A percentile compares a stretch with the other conserved stretches of the same genome.
Conservation (phyloP, 1,140 invertebrate species). For the Drosophila santomea region DNA sequence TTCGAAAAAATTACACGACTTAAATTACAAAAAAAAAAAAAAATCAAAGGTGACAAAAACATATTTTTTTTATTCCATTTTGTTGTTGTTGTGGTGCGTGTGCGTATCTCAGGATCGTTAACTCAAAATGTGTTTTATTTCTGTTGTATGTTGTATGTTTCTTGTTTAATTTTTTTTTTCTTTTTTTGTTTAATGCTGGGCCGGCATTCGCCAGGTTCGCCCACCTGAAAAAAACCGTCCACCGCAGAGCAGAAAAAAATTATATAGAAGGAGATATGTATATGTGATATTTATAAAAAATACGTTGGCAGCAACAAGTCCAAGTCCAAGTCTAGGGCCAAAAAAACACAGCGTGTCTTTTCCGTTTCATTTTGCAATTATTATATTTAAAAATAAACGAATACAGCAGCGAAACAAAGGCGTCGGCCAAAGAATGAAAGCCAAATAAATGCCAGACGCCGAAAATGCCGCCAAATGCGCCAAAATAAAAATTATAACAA, state of each 20-base stretch:
- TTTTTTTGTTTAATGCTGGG: constrained; percentile 36
- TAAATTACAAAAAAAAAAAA: constrained; percentile 11
- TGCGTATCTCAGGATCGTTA: constrained; percentile 54
- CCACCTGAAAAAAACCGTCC: constrained; percentile 56
- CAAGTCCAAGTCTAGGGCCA: constrained; percentile 75
- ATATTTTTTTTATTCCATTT: constrained; percentile 21
- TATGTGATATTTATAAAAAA: constrained; percentile 44
- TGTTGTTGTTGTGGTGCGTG: constrained; percentile 50
- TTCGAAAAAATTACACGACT: constrained; percentile 24
- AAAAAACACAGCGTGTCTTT: constrained; percentile 42
- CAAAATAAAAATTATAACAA: constrained; percentile 7
- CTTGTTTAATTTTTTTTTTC: constrained; percentile 6
- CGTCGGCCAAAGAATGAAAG: constrained; percentile 49
- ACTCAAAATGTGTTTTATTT: constrained; percentile 37
- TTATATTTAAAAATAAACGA: constrained; percentile 59
- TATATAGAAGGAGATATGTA: constrained; percentile 8
- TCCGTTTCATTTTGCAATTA: constrained; percentile 58
- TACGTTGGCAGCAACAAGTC: constrained; percentile 52
- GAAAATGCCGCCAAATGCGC: constrained; percentile 39
- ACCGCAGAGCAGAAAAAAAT: constrained; percentile 14
- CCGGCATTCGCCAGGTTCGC: constrained; percentile 64
- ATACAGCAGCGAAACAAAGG: constrained; percentile 35
- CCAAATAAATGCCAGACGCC: constrained; percentile 65
- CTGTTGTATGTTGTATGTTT: constrained; percentile 25
- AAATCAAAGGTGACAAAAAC: constrained; percentile 51